A percentile compares a stretch with the other conserved stretches of the same genome.
phyloP scores from a whole-genome alignment of 2,797 vertebrate genomes.

The Callimico goeldii region DNA sequence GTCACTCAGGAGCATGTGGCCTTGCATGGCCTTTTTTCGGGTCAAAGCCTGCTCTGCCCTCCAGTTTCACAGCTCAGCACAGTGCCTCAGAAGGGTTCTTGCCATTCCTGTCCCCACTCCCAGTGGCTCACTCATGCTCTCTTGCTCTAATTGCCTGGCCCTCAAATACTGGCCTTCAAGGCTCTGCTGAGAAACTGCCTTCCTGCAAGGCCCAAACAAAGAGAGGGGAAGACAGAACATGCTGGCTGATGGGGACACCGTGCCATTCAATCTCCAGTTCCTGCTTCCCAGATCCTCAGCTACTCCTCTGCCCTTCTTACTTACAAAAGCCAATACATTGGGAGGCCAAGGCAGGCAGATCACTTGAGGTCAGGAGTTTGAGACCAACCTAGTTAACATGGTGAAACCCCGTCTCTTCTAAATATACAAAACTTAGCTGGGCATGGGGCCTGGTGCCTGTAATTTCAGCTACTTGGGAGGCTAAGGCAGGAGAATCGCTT shows the following conservation, averaged over 20 bases:
- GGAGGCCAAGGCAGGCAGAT: neutral
- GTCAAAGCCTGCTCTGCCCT: neutral
- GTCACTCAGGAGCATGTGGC: neutral
- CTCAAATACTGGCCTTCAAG: neutral
- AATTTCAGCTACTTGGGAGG: neutral
- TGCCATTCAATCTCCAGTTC: neutral
- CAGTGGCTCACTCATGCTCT: neutral
- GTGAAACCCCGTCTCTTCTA: neutral
- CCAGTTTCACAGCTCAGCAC: neutral
- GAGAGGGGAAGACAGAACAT: neutral
- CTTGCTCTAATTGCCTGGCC: neutral
- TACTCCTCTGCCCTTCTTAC: neutral
- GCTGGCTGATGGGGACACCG: neutral
- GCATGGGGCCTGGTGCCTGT: neutral
- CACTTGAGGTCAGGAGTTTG: neutral
- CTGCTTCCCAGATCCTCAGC: neutral
- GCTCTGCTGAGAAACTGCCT: neutral
- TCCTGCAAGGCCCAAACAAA: neutral
- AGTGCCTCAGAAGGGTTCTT: neutral
- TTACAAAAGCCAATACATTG: neutral
- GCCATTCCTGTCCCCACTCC: neutral
- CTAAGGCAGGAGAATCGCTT: neutral
- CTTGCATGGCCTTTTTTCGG: neutral
- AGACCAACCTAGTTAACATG: neutral
- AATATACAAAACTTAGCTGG: neutral